Percentiles rank a stretch among this genome's conserved stretches.
Evolutionary conservation across 2,888 invertebrate genomes (phyloP).

Genomic region (Cosmorhoe ocellata): DNA sequence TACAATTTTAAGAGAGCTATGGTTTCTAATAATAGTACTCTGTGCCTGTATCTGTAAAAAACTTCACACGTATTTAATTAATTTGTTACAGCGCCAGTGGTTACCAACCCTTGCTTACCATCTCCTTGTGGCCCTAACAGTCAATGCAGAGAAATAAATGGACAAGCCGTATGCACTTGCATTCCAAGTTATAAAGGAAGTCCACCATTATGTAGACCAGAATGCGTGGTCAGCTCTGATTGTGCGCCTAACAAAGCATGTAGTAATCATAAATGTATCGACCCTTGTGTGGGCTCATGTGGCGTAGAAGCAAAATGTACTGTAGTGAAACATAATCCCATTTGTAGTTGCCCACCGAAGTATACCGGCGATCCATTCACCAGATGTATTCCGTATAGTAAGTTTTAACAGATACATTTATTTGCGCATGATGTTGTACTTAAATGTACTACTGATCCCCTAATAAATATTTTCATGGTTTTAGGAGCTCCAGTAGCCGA

Average conservation of each 20-base stretch:
- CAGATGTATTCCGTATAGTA: conserved; percentile 83
- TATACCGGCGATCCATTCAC: conserved; percentile 89
- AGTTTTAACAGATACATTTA: conserved; percentile 34
- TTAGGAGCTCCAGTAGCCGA: conserved; percentile 77
- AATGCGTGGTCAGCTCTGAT: conserved; percentile 89
- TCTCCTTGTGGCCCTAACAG: conserved; percentile 91
- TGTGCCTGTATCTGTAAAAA: background rate
- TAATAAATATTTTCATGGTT: conserved; percentile 14
- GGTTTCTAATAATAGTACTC: too few relatives aligned
- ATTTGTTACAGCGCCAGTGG: conserved; percentile 56
- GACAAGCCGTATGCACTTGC: conserved; percentile 89
- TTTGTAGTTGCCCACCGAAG: conserved; percentile 86
- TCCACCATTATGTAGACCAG: conserved; percentile 89
- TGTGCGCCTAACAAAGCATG: conserved; percentile 88
- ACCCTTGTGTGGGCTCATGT: conserved; percentile 89
- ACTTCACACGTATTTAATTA: too few relatives aligned
- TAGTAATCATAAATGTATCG: conserved; percentile 87
- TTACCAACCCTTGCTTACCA: conserved; percentile 85
- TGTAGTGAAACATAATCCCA: conserved; percentile 89
- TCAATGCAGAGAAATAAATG: conserved; percentile 85
- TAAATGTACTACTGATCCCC: background rate
- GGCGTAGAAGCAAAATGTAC: conserved; percentile 87
- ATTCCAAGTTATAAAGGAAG: conserved; percentile 86
- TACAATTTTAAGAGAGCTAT: too few relatives aligned
- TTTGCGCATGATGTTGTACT: background rate